A percentile compares a stretch with the other conserved stretches of the same genome.
phyloP scores from a whole-genome alignment of 1,140 invertebrate genomes.

The Lineus longissimus region DNA sequence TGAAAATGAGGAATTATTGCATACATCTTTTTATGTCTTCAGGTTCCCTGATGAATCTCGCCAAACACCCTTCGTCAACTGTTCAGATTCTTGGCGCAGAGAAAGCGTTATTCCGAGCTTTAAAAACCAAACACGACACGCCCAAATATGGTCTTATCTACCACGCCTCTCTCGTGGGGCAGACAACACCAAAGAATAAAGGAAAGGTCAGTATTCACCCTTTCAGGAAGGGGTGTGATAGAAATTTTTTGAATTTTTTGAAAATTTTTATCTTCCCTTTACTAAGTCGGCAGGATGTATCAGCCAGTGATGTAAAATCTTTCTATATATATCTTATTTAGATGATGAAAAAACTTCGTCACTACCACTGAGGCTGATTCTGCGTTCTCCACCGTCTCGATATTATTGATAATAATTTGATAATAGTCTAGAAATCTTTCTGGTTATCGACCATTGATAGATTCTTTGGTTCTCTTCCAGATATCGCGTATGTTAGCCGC shows the following conservation, averaged over 20 bases:
- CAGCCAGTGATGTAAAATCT: too few relatives aligned
- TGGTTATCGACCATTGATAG: too few relatives aligned
- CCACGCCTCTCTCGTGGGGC: conserved; percentile 88
- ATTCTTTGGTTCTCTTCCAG: conserved; percentile 49
- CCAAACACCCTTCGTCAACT: conserved; percentile 97
- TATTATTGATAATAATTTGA: too few relatives aligned
- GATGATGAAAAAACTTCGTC: not conserved
- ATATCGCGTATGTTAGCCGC: conserved; percentile 96
- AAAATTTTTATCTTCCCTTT: too few relatives aligned
- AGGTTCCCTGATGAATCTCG: conserved; percentile 89
- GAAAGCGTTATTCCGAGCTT: conserved; percentile 93
- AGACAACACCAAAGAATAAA: conserved; percentile 82
- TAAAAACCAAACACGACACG: conserved; percentile 96
- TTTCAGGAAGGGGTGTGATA: too few relatives aligned
- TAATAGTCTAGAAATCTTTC: too few relatives aligned
- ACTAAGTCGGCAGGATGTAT: too few relatives aligned
- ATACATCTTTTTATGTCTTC: conserved; percentile 19
- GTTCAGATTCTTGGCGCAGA: conserved; percentile 98
- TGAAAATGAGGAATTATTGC: not conserved
- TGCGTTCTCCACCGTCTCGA: too few relatives aligned
- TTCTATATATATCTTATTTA: not conserved
- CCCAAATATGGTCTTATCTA: conserved; percentile 99
- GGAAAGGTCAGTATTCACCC: conserved; percentile 64
- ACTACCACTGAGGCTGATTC: not conserved
- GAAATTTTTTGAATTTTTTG: not conserved